Evolutionary conservation across 2,888 invertebrate genomes (phyloP).

Genomic region (Zygogramma bicolorata): DNA sequence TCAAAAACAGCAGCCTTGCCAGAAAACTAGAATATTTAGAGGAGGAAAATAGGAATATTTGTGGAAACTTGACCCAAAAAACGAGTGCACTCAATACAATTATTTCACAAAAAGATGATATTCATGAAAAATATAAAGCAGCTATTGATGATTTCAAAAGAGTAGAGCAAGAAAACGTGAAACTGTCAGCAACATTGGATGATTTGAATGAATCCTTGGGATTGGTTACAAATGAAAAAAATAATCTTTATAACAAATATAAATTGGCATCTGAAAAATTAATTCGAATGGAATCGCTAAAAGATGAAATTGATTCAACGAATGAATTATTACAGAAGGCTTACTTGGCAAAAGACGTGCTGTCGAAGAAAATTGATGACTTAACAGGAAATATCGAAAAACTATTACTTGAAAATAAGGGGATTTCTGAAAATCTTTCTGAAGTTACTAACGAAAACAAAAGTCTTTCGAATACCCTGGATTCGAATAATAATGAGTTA

Average conservation of each 20-base stretch:
- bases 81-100: not conserved
- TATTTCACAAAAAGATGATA: not conserved
- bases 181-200: not conserved
- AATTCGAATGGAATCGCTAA: not conserved
- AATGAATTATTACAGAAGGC: not conserved
- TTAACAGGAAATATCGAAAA: conserved; percentile 19
- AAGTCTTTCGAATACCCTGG: conserved; percentile 45
- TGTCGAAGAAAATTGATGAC: conserved; percentile 13
- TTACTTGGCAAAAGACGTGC: not conserved
- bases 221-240: not conserved
- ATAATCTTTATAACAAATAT: not conserved
- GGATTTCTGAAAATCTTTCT: conserved; percentile 10
- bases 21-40: not conserved
- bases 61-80: not conserved
- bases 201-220: not conserved
- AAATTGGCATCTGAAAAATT: no score
- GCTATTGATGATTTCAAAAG: not conserved
- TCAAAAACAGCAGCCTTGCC: not conserved
- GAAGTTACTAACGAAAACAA: conserved; percentile 44
- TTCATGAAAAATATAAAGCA: not conserved
- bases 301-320: conserved; percentile 1
- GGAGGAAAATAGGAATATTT: not conserved
- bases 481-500: conserved; percentile 46
- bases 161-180: not conserved
- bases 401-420: conserved; percentile 26